Evolutionary conservation across 2,888 invertebrate species (phyloP).

Genomic region (Agonopterix subpropinquella): DNA sequence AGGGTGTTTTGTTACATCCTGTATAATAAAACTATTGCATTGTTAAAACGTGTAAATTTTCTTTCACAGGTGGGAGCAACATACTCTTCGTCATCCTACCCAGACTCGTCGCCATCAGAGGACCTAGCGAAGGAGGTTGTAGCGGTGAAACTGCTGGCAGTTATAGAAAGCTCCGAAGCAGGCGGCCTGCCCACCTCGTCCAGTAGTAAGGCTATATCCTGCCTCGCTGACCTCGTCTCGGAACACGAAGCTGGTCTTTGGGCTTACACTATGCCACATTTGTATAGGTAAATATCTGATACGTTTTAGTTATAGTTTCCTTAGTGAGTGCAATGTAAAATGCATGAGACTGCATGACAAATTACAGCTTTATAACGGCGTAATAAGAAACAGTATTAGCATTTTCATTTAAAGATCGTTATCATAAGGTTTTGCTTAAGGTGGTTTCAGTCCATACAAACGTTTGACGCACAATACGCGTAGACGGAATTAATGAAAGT

Average conservation of each 20-base stretch:
- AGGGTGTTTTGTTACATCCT: too few species aligned
- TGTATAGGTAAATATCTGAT: conserved; percentile 57
- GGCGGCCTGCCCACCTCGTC: conserved; percentile 45
- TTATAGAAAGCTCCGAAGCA: conserved; percentile 50
- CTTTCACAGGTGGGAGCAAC: conserved; percentile 43
- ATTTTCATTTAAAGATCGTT: too few species aligned
- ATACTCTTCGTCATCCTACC: conserved; percentile 55
- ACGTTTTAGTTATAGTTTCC: too few species aligned
- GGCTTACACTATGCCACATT: conserved; percentile 72
- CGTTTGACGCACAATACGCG: too few species aligned
- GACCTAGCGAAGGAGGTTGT: conserved; percentile 60
- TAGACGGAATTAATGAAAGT: too few species aligned
- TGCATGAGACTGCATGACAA: too few species aligned
- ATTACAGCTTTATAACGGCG: too few species aligned
- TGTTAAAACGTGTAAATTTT: neutral
- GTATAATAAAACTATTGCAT: neutral
- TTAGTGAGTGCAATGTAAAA: too few species aligned
- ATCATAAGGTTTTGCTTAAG: too few species aligned
- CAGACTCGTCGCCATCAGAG: conserved; percentile 54
- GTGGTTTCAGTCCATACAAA: too few species aligned
- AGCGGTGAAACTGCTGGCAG: conserved; percentile 46
- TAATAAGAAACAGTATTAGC: too few species aligned
- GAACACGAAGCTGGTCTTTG: conserved; percentile 76
- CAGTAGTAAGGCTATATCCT: conserved; percentile 29
- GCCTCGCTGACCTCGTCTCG: conserved; percentile 53